Percentiles rank a stretch among this genome's conserved stretches.
phyloP scores from a whole-genome alignment of 2,797 vertebrate genomes.

The Peromyscus nudipes region DNA sequence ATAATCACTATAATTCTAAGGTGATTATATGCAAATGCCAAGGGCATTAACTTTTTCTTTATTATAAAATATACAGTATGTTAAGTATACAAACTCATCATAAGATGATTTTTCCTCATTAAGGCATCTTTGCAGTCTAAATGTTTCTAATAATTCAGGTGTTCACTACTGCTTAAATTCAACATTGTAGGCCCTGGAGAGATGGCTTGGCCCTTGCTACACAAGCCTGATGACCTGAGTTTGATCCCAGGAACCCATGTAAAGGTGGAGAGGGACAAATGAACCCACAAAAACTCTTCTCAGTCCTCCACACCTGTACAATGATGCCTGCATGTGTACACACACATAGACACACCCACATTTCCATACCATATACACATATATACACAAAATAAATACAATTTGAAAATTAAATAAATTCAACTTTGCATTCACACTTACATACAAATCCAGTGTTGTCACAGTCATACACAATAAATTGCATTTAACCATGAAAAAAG shows the following conservation, averaged over 20 bases:
- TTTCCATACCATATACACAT: not conserved
- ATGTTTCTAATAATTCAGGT: conserved; percentile 62
- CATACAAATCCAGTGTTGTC: conserved; percentile 37
- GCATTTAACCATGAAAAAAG: not conserved
- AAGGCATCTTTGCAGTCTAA: conserved; percentile 62
- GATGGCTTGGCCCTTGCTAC: not conserved
- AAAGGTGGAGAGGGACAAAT: not conserved
- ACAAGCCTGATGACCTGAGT: not conserved
- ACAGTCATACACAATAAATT: not conserved
- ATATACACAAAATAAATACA: not conserved
- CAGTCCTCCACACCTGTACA: too few relatives aligned
- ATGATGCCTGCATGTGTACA: too few relatives aligned
- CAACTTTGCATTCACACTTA: conserved; percentile 42
- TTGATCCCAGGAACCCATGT: not conserved
- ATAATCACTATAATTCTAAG: conserved; percentile 66
- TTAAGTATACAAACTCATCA: conserved; percentile 70
- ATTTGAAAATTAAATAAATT: conserved; percentile 38
- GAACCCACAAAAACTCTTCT: not conserved
- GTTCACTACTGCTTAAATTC: conserved; percentile 56
- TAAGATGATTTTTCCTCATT: conserved; percentile 58
- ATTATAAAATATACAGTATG: conserved; percentile 65
- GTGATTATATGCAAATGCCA: conserved; percentile 65
- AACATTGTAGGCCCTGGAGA: not conserved
- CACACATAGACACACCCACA: not conserved
- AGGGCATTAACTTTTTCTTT: conserved; percentile 56